Conservation (phyloP, 2,888 invertebrate genomes). For the Troglohyphantes excavatus region DNA sequence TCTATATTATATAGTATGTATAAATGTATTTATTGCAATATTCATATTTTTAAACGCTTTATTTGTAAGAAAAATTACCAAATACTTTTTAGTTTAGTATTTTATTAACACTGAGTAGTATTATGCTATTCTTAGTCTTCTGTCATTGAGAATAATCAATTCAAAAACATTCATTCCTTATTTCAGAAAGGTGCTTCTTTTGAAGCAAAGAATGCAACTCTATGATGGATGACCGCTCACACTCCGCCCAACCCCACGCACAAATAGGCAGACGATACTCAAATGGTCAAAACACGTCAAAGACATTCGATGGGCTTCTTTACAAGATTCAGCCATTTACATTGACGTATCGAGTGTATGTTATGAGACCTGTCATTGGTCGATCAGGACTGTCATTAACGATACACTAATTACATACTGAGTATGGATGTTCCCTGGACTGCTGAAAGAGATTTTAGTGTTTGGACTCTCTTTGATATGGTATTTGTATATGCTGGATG, state of each 20-base stretch:
- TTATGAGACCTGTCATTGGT: conserved; percentile 49
- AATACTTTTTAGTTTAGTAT: no score
- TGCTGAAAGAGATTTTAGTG: no score
- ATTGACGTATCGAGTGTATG: conserved; percentile 20
- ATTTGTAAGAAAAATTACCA: no score
- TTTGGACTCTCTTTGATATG: no score
- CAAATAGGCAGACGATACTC: not conserved
- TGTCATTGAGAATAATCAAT: no score
- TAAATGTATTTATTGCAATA: no score
- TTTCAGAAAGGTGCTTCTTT: not conserved
- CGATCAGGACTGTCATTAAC: conserved; percentile 41
- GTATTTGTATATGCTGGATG: no score
- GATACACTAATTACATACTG: conserved; percentile 45
- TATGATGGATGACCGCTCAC: not conserved
- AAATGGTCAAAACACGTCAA: not conserved
- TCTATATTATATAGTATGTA: no score
- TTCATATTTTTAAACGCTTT: no score
- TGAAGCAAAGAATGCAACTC: not conserved
- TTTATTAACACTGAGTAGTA: no score
- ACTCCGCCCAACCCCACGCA: conserved; percentile 12
- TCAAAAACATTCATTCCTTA: no score
- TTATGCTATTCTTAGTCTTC: no score
- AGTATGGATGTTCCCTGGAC: not conserved
- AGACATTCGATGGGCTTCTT: not conserved
- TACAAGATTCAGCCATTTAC: not conserved